phyloP scores from a whole-genome alignment of 2,113 vertebrate species.

The Otis tarda region DNA sequence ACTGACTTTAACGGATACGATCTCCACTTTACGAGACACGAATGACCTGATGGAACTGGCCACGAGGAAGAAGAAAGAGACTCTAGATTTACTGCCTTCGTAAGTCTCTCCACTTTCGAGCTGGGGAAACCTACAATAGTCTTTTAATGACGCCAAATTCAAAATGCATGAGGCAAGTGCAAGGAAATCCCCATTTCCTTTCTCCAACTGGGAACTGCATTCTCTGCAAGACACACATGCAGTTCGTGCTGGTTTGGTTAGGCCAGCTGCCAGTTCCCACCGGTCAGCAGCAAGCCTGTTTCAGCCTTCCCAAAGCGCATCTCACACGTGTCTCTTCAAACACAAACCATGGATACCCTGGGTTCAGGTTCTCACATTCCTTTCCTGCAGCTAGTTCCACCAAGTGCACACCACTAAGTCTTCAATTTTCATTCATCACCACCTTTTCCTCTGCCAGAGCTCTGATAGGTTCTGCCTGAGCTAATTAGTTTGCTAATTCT shows the following conservation, averaged over 20 bases:
- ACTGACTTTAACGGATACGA: background rate
- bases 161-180: accelerated
- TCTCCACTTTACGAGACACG: background rate
- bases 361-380: background rate
- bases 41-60: background rate
- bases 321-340: background rate
- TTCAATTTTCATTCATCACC: background rate
- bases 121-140: background rate
- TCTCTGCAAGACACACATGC: accelerated
- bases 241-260: background rate
- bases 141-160: background rate
- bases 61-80: background rate
- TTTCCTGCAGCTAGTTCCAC: background rate
- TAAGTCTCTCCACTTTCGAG: background rate
- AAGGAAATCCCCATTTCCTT: background rate
- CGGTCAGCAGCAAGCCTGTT: accelerated
- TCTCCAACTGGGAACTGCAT: background rate
- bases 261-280: background rate
- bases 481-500: constrained; percentile 1
- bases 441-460: background rate
- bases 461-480: background rate
- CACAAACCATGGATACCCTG: accelerated
- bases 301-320: background rate
- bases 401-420: background rate
- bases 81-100: background rate